A percentile compares a stretch with the other conserved stretches of the same genome.
These are phyloP conservation scores for Frankliniella fusca DNA, from an alignment of 2,888 invertebrate species.

Conservation along the genomic window DNA sequence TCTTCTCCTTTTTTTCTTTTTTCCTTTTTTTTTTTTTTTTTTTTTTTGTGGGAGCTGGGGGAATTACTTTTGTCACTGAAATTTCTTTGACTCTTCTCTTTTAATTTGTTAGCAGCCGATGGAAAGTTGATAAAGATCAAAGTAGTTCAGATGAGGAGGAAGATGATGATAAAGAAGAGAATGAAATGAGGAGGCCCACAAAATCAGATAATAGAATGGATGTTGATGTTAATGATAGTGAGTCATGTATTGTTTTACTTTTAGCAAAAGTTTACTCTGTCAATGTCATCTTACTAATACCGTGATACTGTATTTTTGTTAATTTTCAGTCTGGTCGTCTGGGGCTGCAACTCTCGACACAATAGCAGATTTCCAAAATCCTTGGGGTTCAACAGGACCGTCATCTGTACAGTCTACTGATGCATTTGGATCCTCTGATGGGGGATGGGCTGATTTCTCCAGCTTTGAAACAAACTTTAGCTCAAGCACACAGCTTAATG, in stretches of 20 bases:
- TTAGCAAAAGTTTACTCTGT: constrained; percentile 21
- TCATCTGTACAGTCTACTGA: constrained; percentile 38
- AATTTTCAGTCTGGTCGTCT: constrained; percentile 45
- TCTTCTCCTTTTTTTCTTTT: neutral
- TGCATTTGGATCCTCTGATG: constrained; percentile 34
- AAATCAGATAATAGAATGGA: constrained; percentile 1
- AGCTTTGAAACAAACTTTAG: constrained; percentile 6
- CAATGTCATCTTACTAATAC: constrained; percentile 12
- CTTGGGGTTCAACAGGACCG: constrained; percentile 44
- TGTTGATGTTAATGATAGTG: constrained; percentile 13
- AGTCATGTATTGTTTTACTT: neutral
- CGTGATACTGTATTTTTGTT: constrained; percentile 28
- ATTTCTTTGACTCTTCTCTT: constrained; percentile 7
- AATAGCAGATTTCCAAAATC: constrained; percentile 38
- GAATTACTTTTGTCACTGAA: neutral
- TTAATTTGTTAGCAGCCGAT: constrained; percentile 32
- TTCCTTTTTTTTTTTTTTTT: neutral
- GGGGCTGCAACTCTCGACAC: constrained; percentile 41
- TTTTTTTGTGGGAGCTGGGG: no score
- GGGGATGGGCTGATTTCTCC: constrained; percentile 50
- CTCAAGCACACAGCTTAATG: constrained; percentile 5
- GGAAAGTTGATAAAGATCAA: constrained; percentile 37
- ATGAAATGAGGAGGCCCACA: constrained; percentile 37
- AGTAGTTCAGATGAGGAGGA: constrained; percentile 42
- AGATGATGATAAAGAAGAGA: constrained; percentile 48